A percentile compares a stretch with the other conserved stretches of the same genome.
Conservation (phyloP, 2,797 vertebrate genomes). For the Acrossocheilus fasciatus region DNA sequence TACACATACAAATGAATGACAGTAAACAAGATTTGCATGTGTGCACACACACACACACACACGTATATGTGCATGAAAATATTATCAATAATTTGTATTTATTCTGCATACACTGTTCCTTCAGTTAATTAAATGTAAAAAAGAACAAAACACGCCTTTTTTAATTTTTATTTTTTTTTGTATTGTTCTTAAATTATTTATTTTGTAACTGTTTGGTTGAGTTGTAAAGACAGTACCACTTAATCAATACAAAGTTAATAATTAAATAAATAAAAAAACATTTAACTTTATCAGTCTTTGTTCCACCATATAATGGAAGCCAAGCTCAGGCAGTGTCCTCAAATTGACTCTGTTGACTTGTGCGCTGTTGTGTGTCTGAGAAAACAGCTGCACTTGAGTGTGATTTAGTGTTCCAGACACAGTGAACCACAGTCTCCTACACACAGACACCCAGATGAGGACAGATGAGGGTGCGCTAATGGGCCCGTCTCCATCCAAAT, state of each 20-base stretch:
- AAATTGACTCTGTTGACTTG: neutral
- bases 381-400: conserved; percentile 24
- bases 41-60: too few relatives aligned
- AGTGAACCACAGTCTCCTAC: conserved; percentile 30
- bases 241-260: neutral
- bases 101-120: neutral
- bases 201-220: neutral
- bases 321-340: neutral
- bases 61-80: neutral
- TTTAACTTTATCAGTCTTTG: neutral
- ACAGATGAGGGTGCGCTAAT: conserved; percentile 69
- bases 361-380: neutral
- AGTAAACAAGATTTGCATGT: too few relatives aligned
- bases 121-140: neutral
- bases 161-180: too few relatives aligned
- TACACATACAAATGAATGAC: too few relatives aligned
- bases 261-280: neutral
- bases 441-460: conserved; percentile 61
- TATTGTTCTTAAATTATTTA: neutral
- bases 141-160: neutral
- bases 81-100: neutral
- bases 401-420: conserved; percentile 42
- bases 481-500: conserved; percentile 35
- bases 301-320: neutral
- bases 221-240: neutral